A percentile compares a stretch with the other conserved stretches of the same genome.
Conservation (phyloP, 2,113 vertebrate species). For the Vombatus ursinus region DNA sequence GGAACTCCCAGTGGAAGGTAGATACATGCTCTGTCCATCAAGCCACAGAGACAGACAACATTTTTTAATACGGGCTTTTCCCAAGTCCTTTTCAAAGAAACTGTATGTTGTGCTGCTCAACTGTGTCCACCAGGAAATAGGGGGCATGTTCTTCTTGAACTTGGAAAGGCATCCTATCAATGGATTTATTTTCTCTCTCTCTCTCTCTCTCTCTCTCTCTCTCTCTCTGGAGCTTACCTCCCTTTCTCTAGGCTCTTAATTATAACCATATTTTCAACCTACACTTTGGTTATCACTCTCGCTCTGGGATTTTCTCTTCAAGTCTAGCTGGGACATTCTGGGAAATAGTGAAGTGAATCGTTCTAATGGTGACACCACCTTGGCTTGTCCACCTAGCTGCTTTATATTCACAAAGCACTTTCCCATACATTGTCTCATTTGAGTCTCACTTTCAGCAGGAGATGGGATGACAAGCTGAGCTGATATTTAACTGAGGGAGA, state of each 20-base stretch:
- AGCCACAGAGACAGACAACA: not conserved
- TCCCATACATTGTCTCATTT: not conserved
- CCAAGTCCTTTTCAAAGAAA: conserved; percentile 28
- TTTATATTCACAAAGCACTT: not conserved
- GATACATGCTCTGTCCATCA: not conserved
- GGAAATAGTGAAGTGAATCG: not conserved
- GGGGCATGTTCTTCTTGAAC: not conserved
- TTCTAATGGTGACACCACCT: not conserved
- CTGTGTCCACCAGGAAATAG: conserved; percentile 2
- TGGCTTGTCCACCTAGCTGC: not conserved
- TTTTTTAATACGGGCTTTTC: not conserved
- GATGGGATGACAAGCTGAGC: not conserved
- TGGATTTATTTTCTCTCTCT: fast-evolving
- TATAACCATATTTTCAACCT: not conserved
- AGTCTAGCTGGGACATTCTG: not conserved
- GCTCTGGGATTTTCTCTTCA: not conserved
- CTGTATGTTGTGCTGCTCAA: not conserved
- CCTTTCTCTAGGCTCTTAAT: not conserved
- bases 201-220: not conserved
- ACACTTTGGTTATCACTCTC: not conserved
- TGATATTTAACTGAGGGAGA: not conserved
- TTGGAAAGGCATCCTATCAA: not conserved
- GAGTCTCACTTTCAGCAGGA: not conserved
- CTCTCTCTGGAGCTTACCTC: not conserved
- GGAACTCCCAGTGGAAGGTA: not conserved